These are phyloP conservation scores for Dallia pectoralis DNA, from an alignment of 2,797 vertebrate genomes.

Conservation along the genomic window DNA sequence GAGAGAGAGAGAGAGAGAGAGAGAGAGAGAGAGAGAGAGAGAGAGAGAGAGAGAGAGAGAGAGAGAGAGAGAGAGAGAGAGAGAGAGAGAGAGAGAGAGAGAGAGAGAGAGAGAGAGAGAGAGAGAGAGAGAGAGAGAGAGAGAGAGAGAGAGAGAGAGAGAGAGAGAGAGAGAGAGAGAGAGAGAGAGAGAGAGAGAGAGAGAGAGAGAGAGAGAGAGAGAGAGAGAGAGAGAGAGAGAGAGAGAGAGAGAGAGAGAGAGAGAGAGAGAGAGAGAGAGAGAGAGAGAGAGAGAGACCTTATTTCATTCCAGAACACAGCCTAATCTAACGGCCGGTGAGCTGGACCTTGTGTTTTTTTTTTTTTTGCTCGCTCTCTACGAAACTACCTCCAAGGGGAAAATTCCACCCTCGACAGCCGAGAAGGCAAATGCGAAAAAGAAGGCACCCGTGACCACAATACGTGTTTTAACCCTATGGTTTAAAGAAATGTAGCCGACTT, in stretches of 20 bases:
- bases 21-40: conserved; percentile 9
- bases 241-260: conserved; percentile 10
- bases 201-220: neutral
- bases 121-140: conserved; percentile 7
- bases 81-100: neutral
- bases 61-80: neutral
- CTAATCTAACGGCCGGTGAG: conserved; percentile 41
- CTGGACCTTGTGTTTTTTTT: conserved; percentile 12
- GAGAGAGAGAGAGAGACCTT: conserved; percentile 3
- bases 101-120: conserved; percentile 10
- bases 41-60: conserved; percentile 8
- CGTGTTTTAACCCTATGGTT: neutral
- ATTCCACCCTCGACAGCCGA: conserved; percentile 23
- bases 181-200: conserved; percentile 8
- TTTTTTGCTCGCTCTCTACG: conserved; percentile 8
- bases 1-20: neutral
- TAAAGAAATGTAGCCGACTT: neutral
- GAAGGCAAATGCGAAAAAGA: neutral
- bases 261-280: neutral
- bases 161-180: conserved; percentile 9
- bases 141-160: neutral
- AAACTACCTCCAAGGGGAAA: conserved; percentile 26
- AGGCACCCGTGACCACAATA: too few species aligned
- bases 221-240: neutral
- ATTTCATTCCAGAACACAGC: conserved; percentile 40